Evolutionary conservation across 2,113 vertebrate genomes (phyloP).

Genomic region (Eubucco bourcierii): DNA sequence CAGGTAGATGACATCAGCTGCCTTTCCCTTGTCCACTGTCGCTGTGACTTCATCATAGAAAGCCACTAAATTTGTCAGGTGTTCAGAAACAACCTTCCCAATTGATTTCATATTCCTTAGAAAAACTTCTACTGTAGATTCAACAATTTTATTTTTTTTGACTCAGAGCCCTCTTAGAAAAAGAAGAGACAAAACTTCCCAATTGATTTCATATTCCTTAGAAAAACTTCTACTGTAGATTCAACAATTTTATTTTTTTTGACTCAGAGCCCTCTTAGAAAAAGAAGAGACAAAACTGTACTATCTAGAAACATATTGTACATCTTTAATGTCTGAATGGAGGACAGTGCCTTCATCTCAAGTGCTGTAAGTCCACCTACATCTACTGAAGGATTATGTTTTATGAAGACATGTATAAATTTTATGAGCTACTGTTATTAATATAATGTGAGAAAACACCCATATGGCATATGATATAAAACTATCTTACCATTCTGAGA

Average conservation of each 20-base stretch:
- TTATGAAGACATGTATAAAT: neutral
- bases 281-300: neutral
- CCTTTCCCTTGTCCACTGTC: too few species aligned
- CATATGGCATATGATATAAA: neutral
- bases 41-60: too few species aligned
- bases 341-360: neutral
- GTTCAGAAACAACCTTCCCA: neutral
- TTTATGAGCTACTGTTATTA: neutral
- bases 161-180: neutral
- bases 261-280: neutral
- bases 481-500: conserved; percentile 72
- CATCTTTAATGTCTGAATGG: neutral
- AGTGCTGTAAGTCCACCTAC: neutral
- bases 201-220: neutral
- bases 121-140: neutral
- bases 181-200: neutral
- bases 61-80: too few species aligned
- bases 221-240: neutral
- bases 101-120: neutral
- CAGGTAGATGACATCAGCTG: too few species aligned
- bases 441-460: neutral
- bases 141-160: neutral
- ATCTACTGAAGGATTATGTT: neutral
- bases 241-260: neutral
- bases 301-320: neutral